Evolutionary conservation across 1,140 invertebrate species (phyloP), one percentile per base, ranked within the genome.

Genomic region (Sycophaga agraensis): DNA sequence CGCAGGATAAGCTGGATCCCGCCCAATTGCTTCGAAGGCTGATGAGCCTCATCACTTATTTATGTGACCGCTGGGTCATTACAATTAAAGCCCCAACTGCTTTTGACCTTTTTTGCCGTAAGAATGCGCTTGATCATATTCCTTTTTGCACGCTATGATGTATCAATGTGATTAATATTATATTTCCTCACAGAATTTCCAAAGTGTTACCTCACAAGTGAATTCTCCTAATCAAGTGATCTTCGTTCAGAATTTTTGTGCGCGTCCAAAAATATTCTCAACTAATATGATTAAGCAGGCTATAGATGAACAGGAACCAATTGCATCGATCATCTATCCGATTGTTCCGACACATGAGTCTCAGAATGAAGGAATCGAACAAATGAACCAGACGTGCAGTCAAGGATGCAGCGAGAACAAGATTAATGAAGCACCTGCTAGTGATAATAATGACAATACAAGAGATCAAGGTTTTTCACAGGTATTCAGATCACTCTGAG

Each of bases 161-260:
- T n/a, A n/a, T n/a, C n/a, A n/a, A n/a, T n/a, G n/a, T n/a, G n/a
- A n/a, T n/a, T n/a, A n/a, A n/a, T n/a, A 50, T 21, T 16, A 19
- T 31, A 24, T 16, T 46, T 17, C n/a, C 34, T 57, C 9, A 1
- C 17, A 16, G 16, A 46, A 0, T 21, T 14, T 40, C 16, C 26
- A 55, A 35, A 49, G 28, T n/a, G 16, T 26, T 1, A 26, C 21
- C 3, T 8, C 8, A 0, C 49, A 60, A 26, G 22, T 51, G 16
- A 55, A 40, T 0, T n/a, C 59, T 2, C 59, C 63, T 11, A 60
- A 59, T 9, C 59, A 59, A 17, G 54, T 70, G 14, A 69, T 72
- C 2, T 70, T 69, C 9, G 35, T 72, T 1, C 68, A 70, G 26
- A 68, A 66, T 54, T 42, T 68, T 16, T 8, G n/a, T 6, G 34